Base-by-base conservation (phyloP, 2,113 vertebrate genomes). In the Zosterops borbonicus region DNA sequence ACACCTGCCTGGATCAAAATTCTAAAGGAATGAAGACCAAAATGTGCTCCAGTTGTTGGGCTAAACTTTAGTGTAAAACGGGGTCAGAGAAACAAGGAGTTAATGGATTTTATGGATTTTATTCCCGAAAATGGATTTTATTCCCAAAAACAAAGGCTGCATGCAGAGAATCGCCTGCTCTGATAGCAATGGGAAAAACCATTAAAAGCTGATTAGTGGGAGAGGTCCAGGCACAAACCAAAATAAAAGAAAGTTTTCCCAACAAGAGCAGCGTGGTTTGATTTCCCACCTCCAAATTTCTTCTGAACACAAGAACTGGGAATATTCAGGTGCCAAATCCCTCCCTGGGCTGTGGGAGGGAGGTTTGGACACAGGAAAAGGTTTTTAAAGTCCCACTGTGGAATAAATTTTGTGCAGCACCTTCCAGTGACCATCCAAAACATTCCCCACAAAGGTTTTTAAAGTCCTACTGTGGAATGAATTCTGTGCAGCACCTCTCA, bases 191-290 rank as follows among this genome's bases (percentile, higher is more conserved):
- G 80, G 94, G 94, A 93, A 19, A 25, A 47, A 85, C 87, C 97
- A 96, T 95, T 96, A 96, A 95, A 96, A 92, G 71, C 96, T 96
- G 86, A 94, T 97, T 97, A 96, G 94, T 59, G 56, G 60, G 67
- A 92, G 27, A 86, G 63, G 90, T 78, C 65, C 47, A 37, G 77
- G 90, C 49, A 94, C 52, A 64, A 93, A 91, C 85, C 11, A 39
- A 39, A 39, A 39, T 39, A 39, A 39, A 63, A 70, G 49, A 21
- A 94, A 90, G 56, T 39, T 90, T 74, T 55, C 73, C 67, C 69
- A 44, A n/a, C 41, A 29, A 70, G 69, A 69, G 67, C 20, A 12
- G 28, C 33, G 14, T 20, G 56, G 63, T 83, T 94, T 60, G 39
- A 28, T 82, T 94, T 92, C 68, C 73, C 68, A 84, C 17, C 27